phyloP scores from a whole-genome alignment of 2,888 invertebrate species.

The Agrochola macilenta region DNA sequence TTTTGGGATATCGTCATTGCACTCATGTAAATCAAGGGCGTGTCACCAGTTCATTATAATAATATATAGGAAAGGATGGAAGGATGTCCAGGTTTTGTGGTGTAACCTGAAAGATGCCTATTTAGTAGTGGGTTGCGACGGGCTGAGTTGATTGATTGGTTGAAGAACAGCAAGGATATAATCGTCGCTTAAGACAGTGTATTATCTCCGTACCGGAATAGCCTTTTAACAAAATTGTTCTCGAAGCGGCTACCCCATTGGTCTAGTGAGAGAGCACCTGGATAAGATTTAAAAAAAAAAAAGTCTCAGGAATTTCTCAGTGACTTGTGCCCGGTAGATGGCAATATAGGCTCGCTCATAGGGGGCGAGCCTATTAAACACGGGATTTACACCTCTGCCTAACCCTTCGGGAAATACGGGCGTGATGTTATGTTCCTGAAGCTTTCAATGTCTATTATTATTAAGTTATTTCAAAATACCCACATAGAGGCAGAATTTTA shows the following conservation, averaged over 20 bases:
- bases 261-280: too few species aligned
- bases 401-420: too few species aligned
- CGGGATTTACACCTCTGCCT: too few species aligned
- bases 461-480: too few species aligned
- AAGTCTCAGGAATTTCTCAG: too few species aligned
- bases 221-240: not conserved
- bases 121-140: not conserved
- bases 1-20: not conserved
- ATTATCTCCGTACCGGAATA: not conserved
- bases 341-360: too few species aligned
- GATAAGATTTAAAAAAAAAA: too few species aligned
- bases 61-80: not conserved
- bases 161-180: not conserved
- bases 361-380: too few species aligned
- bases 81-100: not conserved
- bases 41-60: not conserved
- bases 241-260: not conserved
- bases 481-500: too few species aligned
- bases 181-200: not conserved
- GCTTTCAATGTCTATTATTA: not conserved
- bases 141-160: not conserved
- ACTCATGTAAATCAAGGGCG: not conserved
- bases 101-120: not conserved
- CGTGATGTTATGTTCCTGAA: not conserved
- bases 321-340: too few species aligned